phyloP scores from a whole-genome alignment of 2,113 vertebrate genomes.

The Edolisoma coerulescens region DNA sequence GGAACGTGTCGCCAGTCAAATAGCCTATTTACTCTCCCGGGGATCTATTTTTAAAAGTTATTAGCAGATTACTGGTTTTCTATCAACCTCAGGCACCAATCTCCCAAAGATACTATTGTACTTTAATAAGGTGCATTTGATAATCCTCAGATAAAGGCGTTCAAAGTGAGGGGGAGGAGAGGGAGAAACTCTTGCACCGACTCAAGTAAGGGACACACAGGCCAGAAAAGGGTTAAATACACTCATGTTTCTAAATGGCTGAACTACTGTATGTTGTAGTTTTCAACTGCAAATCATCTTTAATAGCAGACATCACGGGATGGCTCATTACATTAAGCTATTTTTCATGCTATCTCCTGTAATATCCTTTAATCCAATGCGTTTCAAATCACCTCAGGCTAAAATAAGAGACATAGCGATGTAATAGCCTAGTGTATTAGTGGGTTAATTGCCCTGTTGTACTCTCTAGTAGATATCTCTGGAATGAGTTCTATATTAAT shows the following conservation, averaged over 20 bases:
- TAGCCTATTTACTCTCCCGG: slow-evolving; percentile 65
- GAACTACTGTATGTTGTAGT: slow-evolving; percentile 83
- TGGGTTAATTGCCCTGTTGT: slow-evolving; percentile 88
- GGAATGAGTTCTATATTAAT: slow-evolving; percentile 85
- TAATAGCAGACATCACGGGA: slow-evolving; percentile 86
- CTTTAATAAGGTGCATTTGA: slow-evolving; percentile 73
- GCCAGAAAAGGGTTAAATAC: slow-evolving; percentile 71
- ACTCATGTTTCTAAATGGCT: slow-evolving; percentile 74
- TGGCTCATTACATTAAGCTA: slow-evolving; percentile 88
- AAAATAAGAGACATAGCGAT: slow-evolving; percentile 85
- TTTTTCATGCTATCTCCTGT: slow-evolving; percentile 87
- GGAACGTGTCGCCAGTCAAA: neutral
- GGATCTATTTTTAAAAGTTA: slow-evolving; percentile 77
- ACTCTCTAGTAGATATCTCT: slow-evolving; percentile 82
- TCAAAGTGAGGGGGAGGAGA: neutral
- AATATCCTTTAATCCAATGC: slow-evolving; percentile 89
- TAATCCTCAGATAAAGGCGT: slow-evolving; percentile 65
- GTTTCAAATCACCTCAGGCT: slow-evolving; percentile 86
- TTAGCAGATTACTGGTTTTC: slow-evolving; percentile 79
- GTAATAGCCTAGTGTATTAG: slow-evolving; percentile 87
- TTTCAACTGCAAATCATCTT: slow-evolving; percentile 87
- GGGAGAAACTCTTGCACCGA: neutral
- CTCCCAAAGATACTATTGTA: slow-evolving; percentile 67
- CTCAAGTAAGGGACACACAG: neutral
- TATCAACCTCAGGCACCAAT: slow-evolving; percentile 70